These are phyloP conservation scores for Zaprionus nigranus DNA, from an alignment of 1,140 invertebrate species.

Conservation along the genomic window DNA sequence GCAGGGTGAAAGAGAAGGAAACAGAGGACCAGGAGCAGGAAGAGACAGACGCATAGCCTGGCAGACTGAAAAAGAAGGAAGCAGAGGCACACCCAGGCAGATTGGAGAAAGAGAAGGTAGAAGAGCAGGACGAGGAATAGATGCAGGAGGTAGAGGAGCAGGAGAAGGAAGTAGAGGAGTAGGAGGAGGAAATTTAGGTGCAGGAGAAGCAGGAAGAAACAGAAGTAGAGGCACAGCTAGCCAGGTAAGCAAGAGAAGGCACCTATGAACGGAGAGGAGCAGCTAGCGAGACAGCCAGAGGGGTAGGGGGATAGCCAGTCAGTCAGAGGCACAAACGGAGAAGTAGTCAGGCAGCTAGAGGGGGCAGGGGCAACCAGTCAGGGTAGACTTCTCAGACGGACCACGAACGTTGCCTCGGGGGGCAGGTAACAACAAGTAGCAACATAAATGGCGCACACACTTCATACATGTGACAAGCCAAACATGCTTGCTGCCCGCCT, in stretches of 20 bases:
- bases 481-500: constrained; percentile 5
- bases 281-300: too few species aligned
- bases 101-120: neutral
- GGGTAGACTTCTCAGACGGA: constrained; percentile 9
- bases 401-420: constrained; percentile 14
- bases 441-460: constrained; percentile 66
- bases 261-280: neutral
- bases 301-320: neutral
- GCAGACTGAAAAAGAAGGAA: neutral
- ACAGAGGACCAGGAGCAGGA: neutral
- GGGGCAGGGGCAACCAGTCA: constrained; percentile 11
- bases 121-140: neutral
- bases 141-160: neutral
- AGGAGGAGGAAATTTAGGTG: neutral
- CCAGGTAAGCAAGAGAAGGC: neutral
- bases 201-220: neutral
- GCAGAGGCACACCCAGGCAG: neutral
- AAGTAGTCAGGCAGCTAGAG: neutral
- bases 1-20: neutral
- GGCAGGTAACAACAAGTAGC: constrained; percentile 77
- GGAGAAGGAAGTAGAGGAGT: neutral
- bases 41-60: neutral
- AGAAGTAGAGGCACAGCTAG: too few species aligned
- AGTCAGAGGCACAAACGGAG: neutral
- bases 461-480: constrained; percentile 52